These are phyloP conservation scores for Trogon surrucura DNA, from an alignment of 2,113 vertebrate genomes.

Conservation along the genomic window DNA sequence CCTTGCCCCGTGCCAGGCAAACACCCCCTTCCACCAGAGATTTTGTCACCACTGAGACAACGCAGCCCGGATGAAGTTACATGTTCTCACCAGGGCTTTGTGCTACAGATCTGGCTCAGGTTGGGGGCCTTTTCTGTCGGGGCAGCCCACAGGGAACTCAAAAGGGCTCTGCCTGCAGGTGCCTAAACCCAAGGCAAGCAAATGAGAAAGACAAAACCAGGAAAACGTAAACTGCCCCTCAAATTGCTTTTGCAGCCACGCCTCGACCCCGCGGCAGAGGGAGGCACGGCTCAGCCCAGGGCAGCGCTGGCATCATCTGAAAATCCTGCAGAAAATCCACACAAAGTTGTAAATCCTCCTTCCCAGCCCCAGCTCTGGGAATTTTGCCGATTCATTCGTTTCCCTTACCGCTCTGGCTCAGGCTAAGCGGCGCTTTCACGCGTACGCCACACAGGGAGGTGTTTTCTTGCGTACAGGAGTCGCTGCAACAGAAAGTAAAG, in stretches of 20 bases:
- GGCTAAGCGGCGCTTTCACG: background rate
- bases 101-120: fast-evolving
- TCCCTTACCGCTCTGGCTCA: background rate
- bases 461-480: fast-evolving
- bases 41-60: background rate
- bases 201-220: background rate
- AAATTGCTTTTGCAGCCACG: background rate
- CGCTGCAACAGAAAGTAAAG: background rate
- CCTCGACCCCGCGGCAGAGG: background rate
- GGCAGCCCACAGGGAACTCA: fast-evolving
- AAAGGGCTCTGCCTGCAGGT: background rate
- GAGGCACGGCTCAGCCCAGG: background rate
- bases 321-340: background rate
- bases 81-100: background rate
- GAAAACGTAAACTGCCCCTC: background rate
- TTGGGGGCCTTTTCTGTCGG: background rate
- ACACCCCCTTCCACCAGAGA: background rate
- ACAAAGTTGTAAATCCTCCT: fast-evolving
- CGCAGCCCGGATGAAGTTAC: background rate
- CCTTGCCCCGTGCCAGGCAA: background rate
- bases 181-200: background rate
- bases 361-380: background rate
- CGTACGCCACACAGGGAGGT: fast-evolving
- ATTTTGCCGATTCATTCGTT: background rate
- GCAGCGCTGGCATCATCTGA: fast-evolving